Percentiles rank a stretch among this genome's conserved stretches.
Evolutionary conservation across 92 coral and sea anemone species (phyloP).

Genomic region (Zoanthus sansibaricus): DNA sequence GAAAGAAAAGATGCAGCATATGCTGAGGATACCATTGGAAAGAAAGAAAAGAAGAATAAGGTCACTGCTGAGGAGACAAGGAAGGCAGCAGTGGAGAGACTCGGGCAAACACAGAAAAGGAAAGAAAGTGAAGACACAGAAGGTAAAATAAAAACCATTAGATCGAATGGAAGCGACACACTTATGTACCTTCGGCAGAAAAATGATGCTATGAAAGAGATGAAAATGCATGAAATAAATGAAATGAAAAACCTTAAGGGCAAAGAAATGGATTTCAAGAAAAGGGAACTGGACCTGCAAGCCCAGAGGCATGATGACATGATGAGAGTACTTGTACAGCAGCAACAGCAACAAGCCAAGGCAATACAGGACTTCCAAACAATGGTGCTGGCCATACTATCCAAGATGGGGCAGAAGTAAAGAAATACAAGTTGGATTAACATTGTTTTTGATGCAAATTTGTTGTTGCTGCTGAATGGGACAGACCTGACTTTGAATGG

Average conservation of each 20-base stretch:
- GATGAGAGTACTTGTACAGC: conserved; percentile 37
- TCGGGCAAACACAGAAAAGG: conserved; percentile 45
- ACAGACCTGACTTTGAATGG: background rate
- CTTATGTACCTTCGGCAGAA: conserved; percentile 42
- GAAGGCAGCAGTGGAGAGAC: conserved; percentile 44
- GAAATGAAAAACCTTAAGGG: conserved; percentile 29
- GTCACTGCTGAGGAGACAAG: conserved; percentile 42
- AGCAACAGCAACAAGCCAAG: conserved; percentile 60
- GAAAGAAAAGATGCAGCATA: conserved; percentile 53
- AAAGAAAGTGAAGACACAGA: conserved; percentile 34
- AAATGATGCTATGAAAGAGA: conserved; percentile 29
- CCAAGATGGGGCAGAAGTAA: conserved; percentile 42
- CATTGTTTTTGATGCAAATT: conserved; percentile 28
- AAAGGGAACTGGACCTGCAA: conserved; percentile 45
- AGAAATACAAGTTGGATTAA: conserved; percentile 13
- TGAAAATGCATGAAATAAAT: conserved; percentile 22
- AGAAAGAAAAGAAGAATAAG: conserved; percentile 34
- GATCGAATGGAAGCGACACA: conserved; percentile 60
- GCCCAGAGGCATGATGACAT: conserved; percentile 53
- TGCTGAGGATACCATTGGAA: conserved; percentile 31
- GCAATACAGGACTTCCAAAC: conserved; percentile 51
- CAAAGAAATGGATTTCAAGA: conserved; percentile 51
- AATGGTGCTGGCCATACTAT: conserved; percentile 53
- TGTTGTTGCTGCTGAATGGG: conserved; percentile 15
- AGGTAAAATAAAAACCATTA: conserved; percentile 27